Evolutionary conservation across 2,113 vertebrate genomes (phyloP).

Genomic region (Colossoma macropomum): DNA sequence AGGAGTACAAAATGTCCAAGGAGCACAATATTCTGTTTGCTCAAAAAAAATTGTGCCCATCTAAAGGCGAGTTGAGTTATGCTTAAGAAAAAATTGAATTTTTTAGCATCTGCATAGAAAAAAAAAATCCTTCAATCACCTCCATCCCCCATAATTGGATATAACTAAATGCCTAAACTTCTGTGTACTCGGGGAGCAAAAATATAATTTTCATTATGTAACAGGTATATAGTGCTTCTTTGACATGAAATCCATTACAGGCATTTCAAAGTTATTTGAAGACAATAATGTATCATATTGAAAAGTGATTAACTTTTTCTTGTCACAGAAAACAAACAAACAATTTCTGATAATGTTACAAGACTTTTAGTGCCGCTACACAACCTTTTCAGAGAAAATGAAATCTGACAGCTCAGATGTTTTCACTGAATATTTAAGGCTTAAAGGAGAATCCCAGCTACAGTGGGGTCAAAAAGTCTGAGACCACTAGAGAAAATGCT

Average conservation of each 20-base stretch:
- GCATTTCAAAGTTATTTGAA: conserved; percentile 32
- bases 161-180: background rate
- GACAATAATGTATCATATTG: conserved; percentile 15
- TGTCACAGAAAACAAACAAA: background rate
- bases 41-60: background rate
- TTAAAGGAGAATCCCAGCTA: background rate
- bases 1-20: conserved; percentile 53
- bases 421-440: background rate
- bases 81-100: background rate
- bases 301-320: background rate
- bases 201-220: background rate
- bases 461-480: too few species aligned
- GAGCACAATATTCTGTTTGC: conserved; percentile 55
- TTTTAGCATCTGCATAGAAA: background rate
- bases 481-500: too few species aligned
- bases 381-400: background rate
- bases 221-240: conserved; percentile 56
- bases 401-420: background rate
- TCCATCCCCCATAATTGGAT: background rate
- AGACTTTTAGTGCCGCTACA: background rate
- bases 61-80: background rate
- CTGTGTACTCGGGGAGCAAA: background rate
- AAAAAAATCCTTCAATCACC: background rate
- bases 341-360: background rate
- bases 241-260: conserved; percentile 47